Evolutionary conservation across 2,797 vertebrate species (phyloP).

Genomic region (Nothura maculosa): DNA sequence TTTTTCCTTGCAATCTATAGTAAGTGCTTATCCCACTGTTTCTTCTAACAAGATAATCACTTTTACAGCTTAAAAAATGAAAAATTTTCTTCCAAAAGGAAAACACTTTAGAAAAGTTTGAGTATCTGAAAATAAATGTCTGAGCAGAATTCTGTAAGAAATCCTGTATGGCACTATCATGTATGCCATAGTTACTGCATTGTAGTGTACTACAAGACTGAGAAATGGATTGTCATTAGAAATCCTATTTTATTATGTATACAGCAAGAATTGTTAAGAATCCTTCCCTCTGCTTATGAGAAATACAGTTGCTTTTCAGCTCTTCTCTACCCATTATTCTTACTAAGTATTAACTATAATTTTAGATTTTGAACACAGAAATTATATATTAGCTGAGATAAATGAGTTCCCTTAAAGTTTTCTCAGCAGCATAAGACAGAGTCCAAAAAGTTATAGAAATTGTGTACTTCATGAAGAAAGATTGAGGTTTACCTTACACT

Average conservation of each 20-base stretch:
- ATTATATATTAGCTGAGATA: neutral
- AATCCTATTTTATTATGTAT: neutral
- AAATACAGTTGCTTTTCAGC: neutral
- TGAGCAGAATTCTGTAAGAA: neutral
- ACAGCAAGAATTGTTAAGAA: neutral
- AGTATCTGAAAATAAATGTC: neutral
- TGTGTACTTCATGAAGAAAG: constrained; percentile 1
- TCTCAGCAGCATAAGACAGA: constrained; percentile 11
- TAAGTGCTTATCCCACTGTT: neutral
- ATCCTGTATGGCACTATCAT: neutral
- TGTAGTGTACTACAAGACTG: neutral
- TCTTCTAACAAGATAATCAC: neutral
- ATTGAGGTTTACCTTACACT: neutral
- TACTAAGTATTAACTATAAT: neutral
- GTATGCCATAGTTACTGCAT: neutral
- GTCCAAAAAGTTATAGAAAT: constrained; percentile 36
- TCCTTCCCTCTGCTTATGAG: neutral
- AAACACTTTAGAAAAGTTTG: neutral
- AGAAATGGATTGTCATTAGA: neutral
- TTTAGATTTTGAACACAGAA: neutral
- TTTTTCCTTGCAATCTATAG: neutral
- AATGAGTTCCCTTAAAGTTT: constrained; percentile 40
- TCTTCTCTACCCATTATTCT: constrained; percentile 17
- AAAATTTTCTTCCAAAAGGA: neutral
- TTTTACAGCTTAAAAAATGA: neutral